Conservation (phyloP, 2,113 vertebrate genomes). For the Trochalopteron elliotii region DNA sequence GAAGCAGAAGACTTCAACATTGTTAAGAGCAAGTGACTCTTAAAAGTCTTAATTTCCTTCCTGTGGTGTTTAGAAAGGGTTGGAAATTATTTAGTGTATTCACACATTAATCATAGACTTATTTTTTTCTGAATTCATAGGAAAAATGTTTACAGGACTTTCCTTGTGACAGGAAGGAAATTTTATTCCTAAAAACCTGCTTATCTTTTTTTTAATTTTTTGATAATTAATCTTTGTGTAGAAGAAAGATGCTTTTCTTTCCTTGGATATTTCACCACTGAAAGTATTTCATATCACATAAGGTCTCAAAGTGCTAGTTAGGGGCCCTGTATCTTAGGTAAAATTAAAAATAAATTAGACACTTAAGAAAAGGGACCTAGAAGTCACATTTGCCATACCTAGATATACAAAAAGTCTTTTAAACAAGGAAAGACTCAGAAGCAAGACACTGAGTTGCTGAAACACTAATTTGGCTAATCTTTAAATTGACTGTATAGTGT, state of each 20-base stretch:
- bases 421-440: neutral
- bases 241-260: neutral
- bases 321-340: neutral
- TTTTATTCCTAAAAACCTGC: neutral
- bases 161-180: neutral
- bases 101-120: neutral
- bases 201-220: neutral
- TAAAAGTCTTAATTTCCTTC: neutral
- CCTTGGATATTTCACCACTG: neutral
- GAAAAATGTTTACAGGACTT: neutral
- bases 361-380: neutral
- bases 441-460: neutral
- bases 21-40: neutral
- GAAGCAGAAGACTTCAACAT: neutral
- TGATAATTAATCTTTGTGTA: neutral
- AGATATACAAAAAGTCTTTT: neutral
- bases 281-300: neutral
- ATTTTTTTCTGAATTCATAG: neutral
- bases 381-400: neutral
- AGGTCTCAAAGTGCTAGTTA: neutral
- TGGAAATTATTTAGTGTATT: neutral
- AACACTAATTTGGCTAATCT: neutral
- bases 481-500: neutral
- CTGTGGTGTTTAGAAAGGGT: neutral
- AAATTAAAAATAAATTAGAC: neutral